Evolutionary conservation across 2,888 invertebrate species (phyloP), one percentile per base, ranked within the genome.

Genomic region (Eilema sororculum): DNA sequence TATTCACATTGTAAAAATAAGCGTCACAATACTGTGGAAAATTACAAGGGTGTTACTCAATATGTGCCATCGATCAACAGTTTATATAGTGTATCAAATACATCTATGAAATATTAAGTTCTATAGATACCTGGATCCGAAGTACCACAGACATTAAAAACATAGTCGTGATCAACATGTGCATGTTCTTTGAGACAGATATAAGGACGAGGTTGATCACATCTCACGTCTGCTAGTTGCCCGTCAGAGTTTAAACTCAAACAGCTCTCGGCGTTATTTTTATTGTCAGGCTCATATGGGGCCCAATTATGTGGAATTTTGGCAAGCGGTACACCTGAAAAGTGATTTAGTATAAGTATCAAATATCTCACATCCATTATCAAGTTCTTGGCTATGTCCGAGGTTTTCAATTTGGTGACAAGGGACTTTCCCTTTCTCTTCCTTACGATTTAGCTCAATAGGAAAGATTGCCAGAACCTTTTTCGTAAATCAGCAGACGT

Each of bases 241-340:
- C 65, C 65, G n/a, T 65, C 65, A 0, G 57, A 37, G 24, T 58
- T 30, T 57, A 65, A 24, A 3, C 12, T 37, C 9, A 65, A 6
- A 6, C 65, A 65, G 1, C 25, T 46, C 33, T 73, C 69, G 16
- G 8, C 33, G 33, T 67, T 57, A 10, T 65, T 20, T 65, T 59
- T 67, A 13, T 73, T 73, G 37, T 73, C 73, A 33, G 73, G 73
- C 25, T 73, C 69, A 12, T 2, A 13, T 22, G 57, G 24, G 13
- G 60, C 67, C 73, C 73, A 73, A 16, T 24, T n/a, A 37, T 65
- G 57, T 5, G 52, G 24, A 20, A 69, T 64, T 37, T 60, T 9
- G 10, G 24, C 24, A 1, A 69, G 30, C 16, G 67, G 25, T 57
- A 33, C 60, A 25, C 68, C 71, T 68, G 64, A 2, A 8, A 59